Conservation (phyloP, 2,797 vertebrate species). For the Atherinosoma microstoma region DNA sequence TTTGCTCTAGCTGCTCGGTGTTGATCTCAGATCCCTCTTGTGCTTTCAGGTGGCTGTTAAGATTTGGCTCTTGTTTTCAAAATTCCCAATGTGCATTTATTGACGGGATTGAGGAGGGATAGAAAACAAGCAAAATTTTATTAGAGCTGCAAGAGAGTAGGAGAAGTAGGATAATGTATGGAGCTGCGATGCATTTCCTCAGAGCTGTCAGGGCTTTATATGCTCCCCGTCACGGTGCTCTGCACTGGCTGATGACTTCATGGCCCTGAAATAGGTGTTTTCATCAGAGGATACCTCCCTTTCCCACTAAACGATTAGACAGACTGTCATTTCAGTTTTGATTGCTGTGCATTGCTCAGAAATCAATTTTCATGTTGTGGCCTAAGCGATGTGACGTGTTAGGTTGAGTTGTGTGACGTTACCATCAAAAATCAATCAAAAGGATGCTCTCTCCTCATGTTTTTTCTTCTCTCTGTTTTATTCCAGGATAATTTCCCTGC, state of each 20-base stretch:
- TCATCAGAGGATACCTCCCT: slow-evolving; percentile 73
- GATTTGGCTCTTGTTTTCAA: slow-evolving; percentile 32
- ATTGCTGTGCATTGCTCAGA: slow-evolving; percentile 66
- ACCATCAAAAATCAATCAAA: slow-evolving; percentile 9
- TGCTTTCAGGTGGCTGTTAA: slow-evolving; percentile 14
- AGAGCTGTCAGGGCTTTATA: slow-evolving; percentile 72
- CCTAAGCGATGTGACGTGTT: slow-evolving; percentile 39
- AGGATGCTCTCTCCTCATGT: slow-evolving; percentile 23
- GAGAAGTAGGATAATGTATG: slow-evolving; percentile 67
- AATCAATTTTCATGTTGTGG: slow-evolving; percentile 71
- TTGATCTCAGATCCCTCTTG: slow-evolving; percentile 31
- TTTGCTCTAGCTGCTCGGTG: slow-evolving; percentile 28
- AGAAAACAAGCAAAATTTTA: slow-evolving; percentile 52
- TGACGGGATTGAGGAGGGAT: slow-evolving; percentile 31
- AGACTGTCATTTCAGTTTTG: slow-evolving; percentile 71
- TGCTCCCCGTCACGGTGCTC: slow-evolving; percentile 68
- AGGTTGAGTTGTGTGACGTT: slow-evolving; percentile 17
- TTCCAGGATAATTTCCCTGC: slow-evolving; percentile 96
- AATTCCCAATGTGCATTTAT: slow-evolving; percentile 45
- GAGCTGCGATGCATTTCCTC: slow-evolving; percentile 54
- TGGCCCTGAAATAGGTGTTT: slow-evolving; percentile 75
- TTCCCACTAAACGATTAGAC: slow-evolving; percentile 77
- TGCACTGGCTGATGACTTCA: slow-evolving; percentile 80
- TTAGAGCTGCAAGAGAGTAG: slow-evolving; percentile 33
- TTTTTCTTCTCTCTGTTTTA: slow-evolving; percentile 13